Base-by-base conservation (phyloP, 2,888 invertebrate genomes). In the Pediacus dermestoides region DNA sequence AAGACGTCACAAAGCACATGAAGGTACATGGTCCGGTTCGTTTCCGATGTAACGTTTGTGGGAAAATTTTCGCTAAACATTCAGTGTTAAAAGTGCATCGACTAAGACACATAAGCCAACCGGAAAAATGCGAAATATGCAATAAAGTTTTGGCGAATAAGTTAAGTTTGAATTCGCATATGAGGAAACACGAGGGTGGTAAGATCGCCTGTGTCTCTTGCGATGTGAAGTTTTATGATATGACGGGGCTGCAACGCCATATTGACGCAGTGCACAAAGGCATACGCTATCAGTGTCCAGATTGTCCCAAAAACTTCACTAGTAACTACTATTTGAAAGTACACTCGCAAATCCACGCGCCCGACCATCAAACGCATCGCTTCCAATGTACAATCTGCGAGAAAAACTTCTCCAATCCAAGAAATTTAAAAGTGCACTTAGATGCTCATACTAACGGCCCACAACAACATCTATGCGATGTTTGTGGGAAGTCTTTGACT, bases 381-480 rank as follows among this genome's bases (percentile, higher is more conserved):
- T 34, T 48, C 14, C 16, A 34, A 4, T 57, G 57, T 34, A 47
- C 53, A 23, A 30, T 42, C 2, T 58, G 58, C 35, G 35, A 39
- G 1, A 57, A 54, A 38, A 34, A 34, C 9, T 57, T 56, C 25
- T 28, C 43, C 4, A 23, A 9, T 4, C n/a, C n/a, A n/a, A 23
- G 23, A n/a, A 23, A 23, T 23, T 23, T 9, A 9, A 10, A 23
- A 23, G n/a, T 3, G 3, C 23, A 23, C 10, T 23, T 50, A 40
- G n/a, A 42, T 42, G 13, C 44, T 46, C 37, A 39, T 30, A 7
- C 44, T 50, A 41, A 32, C n/a, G 10, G 10, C 3, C 4, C n/a
- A 14, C 7, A n/a, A 3, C 39, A 42, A 15, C 31, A 48, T 37
- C 38, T 50, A 8, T 61, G 61, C 37, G 54, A 60, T 30, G 44